A percentile compares a stretch with the other conserved stretches of the same genome.
Evolutionary conservation across 2,797 vertebrate genomes (phyloP).

Genomic region (Sebastes kiyomatsui): DNA sequence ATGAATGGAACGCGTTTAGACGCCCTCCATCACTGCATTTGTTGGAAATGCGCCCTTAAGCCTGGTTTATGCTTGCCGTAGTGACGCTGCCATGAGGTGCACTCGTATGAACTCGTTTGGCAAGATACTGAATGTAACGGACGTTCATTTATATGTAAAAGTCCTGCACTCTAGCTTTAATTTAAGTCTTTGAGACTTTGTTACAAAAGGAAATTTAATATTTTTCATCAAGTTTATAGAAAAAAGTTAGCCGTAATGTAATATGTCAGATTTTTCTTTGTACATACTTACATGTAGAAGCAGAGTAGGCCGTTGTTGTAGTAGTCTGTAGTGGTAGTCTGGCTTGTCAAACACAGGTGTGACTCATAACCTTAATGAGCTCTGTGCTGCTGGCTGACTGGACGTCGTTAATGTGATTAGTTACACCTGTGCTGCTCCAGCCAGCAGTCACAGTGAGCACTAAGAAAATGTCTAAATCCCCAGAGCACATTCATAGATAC

Average conservation of each 20-base stretch:
- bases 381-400: background rate
- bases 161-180: background rate
- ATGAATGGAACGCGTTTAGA: too few relatives aligned
- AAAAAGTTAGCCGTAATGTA: background rate
- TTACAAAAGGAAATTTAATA: background rate
- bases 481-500: background rate
- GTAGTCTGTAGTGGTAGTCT: background rate
- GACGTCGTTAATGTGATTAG: background rate
- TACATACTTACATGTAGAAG: background rate
- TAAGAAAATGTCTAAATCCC: background rate
- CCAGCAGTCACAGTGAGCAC: background rate
- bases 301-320: background rate
- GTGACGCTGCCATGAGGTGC: too few relatives aligned
- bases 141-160: background rate
- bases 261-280: background rate
- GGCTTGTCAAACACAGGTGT: slow-evolving; percentile 25
- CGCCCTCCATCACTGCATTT: too few relatives aligned
- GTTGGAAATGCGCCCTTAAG: too few relatives aligned
- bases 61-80: too few relatives aligned
- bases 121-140: accelerated
- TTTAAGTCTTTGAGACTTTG: background rate
- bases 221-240: background rate
- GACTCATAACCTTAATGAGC: slow-evolving; percentile 8
- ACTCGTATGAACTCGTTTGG: background rate
- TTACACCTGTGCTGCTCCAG: slow-evolving; percentile 21